phyloP scores from a whole-genome alignment of 1,140 invertebrate species.

The Drosophila sucinea region DNA sequence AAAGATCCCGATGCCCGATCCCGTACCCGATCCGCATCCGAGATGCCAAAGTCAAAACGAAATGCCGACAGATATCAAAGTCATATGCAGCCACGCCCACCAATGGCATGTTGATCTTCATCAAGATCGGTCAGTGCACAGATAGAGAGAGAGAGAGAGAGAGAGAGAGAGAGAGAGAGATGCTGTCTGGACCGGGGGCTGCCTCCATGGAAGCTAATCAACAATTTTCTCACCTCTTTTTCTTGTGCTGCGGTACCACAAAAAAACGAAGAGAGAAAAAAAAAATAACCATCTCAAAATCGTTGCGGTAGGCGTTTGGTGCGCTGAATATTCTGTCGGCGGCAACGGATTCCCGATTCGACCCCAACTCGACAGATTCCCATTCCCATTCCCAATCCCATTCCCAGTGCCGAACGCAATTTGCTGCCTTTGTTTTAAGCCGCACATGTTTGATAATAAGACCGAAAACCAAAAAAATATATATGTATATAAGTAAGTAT shows the following conservation, averaged over 20 bases:
- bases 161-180: background rate
- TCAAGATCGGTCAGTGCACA: conserved; percentile 60
- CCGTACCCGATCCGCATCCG: conserved; percentile 25
- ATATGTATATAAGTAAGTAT: background rate
- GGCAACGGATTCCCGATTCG: conserved; percentile 34
- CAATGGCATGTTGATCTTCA: conserved; percentile 81
- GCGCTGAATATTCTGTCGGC: conserved; percentile 80
- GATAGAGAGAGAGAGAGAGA: background rate
- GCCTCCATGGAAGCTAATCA: conserved; percentile 83
- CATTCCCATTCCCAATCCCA: conserved; percentile 1
- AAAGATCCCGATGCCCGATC: background rate
- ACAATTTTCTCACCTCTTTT: conserved; percentile 83
- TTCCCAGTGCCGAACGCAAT: conserved; percentile 36
- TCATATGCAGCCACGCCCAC: conserved; percentile 72
- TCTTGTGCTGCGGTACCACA: conserved; percentile 54
- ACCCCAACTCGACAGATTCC: conserved; percentile 19
- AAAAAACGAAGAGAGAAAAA: conserved; percentile 13
- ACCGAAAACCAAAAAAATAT: conserved; percentile 33
- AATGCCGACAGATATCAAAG: conserved; percentile 80
- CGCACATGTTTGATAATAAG: conserved; percentile 72
- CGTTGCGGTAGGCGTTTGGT: conserved; percentile 79
- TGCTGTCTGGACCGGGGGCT: conserved; percentile 19
- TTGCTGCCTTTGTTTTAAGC: conserved; percentile 81
- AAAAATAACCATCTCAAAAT: background rate
- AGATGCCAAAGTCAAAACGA: conserved; percentile 57